Conservation (phyloP, 92 coral and sea anemone species). For the Bergia puertoricense region DNA sequence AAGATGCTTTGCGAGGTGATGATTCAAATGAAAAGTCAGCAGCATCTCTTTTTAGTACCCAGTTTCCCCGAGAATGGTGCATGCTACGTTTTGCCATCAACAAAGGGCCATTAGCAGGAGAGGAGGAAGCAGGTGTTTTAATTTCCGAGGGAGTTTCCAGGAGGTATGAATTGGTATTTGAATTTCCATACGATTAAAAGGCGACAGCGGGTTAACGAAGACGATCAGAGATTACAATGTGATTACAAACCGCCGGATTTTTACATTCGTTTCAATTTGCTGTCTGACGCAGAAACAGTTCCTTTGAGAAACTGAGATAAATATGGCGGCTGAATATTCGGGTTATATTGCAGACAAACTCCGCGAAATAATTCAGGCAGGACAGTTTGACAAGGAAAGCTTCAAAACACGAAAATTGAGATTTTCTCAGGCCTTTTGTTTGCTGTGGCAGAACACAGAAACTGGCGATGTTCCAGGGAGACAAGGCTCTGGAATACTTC, state of each 20-base stretch:
- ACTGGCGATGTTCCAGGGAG: conserved; percentile 77
- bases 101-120: conserved; percentile 22
- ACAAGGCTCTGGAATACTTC: conserved; percentile 50
- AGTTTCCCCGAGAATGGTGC: not conserved
- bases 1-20: too few relatives aligned
- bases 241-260: not conserved
- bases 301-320: not conserved
- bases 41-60: not conserved
- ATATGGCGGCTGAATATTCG: conserved; percentile 53
- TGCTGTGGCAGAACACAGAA: conserved; percentile 87
- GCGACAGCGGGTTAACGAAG: conserved; percentile 3
- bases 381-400: conserved; percentile 57
- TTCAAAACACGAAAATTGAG: conserved; percentile 55
- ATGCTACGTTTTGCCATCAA: not conserved
- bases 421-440: conserved; percentile 77
- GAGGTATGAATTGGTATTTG: conserved; percentile 21
- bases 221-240: conserved; percentile 31
- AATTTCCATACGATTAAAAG: conserved; percentile 34
- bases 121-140: conserved; percentile 36
- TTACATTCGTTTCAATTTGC: not conserved
- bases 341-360: conserved; percentile 40
- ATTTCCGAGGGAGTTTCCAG: not conserved
- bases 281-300: conserved; percentile 4
- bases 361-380: conserved; percentile 64
- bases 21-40: too few relatives aligned